Evolutionary conservation across 2,888 invertebrate species (phyloP).

Genomic region (Amblyteles armatorius): DNA sequence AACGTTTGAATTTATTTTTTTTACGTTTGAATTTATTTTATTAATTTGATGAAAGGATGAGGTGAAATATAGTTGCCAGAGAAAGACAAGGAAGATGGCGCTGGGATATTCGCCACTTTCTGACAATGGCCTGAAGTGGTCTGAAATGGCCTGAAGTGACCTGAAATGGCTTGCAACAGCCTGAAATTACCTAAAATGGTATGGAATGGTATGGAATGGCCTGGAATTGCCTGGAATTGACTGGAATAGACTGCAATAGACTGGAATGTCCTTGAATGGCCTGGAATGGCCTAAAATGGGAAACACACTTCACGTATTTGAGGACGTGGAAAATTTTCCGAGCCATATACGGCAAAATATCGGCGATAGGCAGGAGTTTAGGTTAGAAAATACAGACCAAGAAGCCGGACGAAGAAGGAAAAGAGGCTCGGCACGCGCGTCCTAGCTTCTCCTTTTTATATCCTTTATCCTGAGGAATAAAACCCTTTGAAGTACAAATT

Average conservation of each 20-base stretch:
- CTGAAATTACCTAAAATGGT: too few relatives aligned
- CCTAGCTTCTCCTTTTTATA: conserved; percentile 66
- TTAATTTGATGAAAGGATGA: too few relatives aligned
- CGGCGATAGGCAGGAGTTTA: conserved; percentile 6
- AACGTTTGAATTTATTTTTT: too few relatives aligned
- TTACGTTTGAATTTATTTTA: too few relatives aligned
- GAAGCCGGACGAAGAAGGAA: conserved; percentile 15
- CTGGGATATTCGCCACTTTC: neutral
- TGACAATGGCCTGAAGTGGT: too few relatives aligned
- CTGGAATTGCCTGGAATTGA: too few relatives aligned
- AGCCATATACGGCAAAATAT: conserved; percentile 24
- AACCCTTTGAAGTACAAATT: conserved; percentile 80
- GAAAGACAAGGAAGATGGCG: neutral
- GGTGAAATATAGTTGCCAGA: neutral
- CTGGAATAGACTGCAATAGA: too few relatives aligned
- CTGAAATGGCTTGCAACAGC: too few relatives aligned
- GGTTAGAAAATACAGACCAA: conserved; percentile 27
- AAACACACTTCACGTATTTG: conserved; percentile 5
- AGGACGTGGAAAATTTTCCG: conserved; percentile 51
- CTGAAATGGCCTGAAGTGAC: too few relatives aligned
- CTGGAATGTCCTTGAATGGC: too few relatives aligned
- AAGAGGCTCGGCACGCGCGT: conserved; percentile 25
- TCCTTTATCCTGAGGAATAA: conserved; percentile 68
- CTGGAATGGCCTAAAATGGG: too few relatives aligned
- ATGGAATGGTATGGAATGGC: too few relatives aligned